phyloP scores from a whole-genome alignment of 2,888 invertebrate species.

The Pristionchus japonicus region DNA sequence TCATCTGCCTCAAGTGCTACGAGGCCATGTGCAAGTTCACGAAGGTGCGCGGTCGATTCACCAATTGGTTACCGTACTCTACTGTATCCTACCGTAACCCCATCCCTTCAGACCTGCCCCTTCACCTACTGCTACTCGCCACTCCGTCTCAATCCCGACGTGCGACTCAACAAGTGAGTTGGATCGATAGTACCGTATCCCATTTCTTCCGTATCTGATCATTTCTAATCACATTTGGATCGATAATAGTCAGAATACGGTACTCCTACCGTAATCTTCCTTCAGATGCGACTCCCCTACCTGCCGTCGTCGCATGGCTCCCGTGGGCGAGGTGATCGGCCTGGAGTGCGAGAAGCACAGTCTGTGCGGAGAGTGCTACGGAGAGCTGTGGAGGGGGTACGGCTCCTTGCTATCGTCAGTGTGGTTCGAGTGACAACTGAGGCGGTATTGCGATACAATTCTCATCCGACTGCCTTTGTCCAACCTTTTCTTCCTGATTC shows the following conservation, averaged over 20 bases:
- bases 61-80: neutral
- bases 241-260: too few relatives aligned
- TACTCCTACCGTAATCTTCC: too few relatives aligned
- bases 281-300: conserved; percentile 27
- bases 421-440: neutral
- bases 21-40: conserved; percentile 26
- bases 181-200: too few relatives aligned
- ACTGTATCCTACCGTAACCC: neutral
- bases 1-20: conserved; percentile 28
- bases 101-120: conserved; percentile 27
- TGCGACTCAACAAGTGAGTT: conserved; percentile 22
- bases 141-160: conserved; percentile 38
- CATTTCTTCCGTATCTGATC: too few relatives aligned
- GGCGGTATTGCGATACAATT: too few relatives aligned
- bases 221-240: too few relatives aligned
- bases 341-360: conserved; percentile 17
- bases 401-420: neutral
- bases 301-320: conserved; percentile 28
- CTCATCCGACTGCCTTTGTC: too few relatives aligned
- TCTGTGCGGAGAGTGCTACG: conserved; percentile 33
- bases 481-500: too few relatives aligned
- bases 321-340: neutral
- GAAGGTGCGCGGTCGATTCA: neutral
- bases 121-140: conserved; percentile 41
- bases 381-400: conserved; percentile 41